A percentile compares a stretch with the other conserved stretches of the same genome.
Evolutionary conservation across 2,888 invertebrate genomes (phyloP).

Genomic region (Pantelozetes paolii): DNA sequence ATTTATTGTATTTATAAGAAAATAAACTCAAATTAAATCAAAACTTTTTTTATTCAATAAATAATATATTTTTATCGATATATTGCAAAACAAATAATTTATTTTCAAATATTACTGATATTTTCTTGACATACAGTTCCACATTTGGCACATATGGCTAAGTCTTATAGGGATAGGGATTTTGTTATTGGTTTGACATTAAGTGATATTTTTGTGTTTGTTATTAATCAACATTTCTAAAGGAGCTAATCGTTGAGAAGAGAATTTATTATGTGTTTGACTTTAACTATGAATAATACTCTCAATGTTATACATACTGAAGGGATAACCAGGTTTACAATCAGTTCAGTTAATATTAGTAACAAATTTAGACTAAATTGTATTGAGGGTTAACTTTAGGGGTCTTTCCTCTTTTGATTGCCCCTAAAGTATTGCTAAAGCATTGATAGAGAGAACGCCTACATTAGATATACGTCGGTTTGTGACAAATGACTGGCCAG

Average conservation of each 20-base stretch:
- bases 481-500: constrained; percentile 29
- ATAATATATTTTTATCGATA: background rate
- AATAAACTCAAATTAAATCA: constrained; percentile 7
- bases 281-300: constrained; percentile 19
- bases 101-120: background rate
- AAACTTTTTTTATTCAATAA: background rate
- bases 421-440: too few relatives aligned
- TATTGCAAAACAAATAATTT: background rate
- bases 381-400: too few relatives aligned
- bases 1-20: background rate
- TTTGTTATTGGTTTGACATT: constrained; percentile 5
- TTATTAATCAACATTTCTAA: constrained; percentile 31
- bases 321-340: constrained; percentile 1
- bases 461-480: constrained; percentile 8
- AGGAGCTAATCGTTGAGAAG: constrained; percentile 20
- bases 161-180: too few relatives aligned
- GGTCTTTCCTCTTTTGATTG: background rate
- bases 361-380: too few relatives aligned
- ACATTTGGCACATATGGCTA: too few relatives aligned
- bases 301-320: too few relatives aligned
- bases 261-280: constrained; percentile 33
- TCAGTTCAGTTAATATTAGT: too few relatives aligned
- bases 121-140: too few relatives aligned
- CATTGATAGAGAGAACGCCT: constrained; percentile 7
- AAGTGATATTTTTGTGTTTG: background rate